phyloP scores from a whole-genome alignment of 2,113 vertebrate species.

The Psephotus haematonotus region DNA sequence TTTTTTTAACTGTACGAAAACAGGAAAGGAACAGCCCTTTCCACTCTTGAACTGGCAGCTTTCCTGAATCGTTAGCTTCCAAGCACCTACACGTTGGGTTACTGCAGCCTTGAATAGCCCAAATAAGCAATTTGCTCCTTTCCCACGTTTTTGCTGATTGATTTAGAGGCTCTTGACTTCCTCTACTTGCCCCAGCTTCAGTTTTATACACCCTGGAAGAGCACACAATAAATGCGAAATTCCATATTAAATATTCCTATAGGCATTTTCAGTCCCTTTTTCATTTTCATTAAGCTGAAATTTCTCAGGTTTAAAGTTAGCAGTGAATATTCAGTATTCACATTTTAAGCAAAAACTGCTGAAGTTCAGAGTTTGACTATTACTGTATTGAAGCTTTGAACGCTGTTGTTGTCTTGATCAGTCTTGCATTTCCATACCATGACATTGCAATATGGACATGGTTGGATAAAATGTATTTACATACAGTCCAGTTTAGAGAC shows the following conservation, averaged over 20 bases:
- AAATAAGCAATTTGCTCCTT: background rate
- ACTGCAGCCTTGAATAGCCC: background rate
- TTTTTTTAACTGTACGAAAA: background rate
- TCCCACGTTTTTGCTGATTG: background rate
- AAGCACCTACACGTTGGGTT: no score
- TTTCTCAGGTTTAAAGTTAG: background rate
- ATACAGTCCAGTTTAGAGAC: background rate
- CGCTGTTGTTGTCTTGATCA: background rate
- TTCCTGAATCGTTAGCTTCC: background rate
- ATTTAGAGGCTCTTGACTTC: background rate
- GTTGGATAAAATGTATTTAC: background rate
- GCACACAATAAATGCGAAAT: background rate
- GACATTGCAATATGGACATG: no score
- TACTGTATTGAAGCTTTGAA: background rate
- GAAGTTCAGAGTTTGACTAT: background rate
- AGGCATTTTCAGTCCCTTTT: background rate
- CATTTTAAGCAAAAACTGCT: background rate
- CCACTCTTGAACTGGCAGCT: rapidly evolving
- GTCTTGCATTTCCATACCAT: background rate
- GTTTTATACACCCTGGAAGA: background rate
- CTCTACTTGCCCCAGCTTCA: background rate
- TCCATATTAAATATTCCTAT: background rate
- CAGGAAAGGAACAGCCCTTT: background rate
- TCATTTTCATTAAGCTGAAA: background rate
- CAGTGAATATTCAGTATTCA: background rate